Evolutionary conservation across 2,113 vertebrate genomes (phyloP).

Genomic region (Gadus chalcogrammus): DNA sequence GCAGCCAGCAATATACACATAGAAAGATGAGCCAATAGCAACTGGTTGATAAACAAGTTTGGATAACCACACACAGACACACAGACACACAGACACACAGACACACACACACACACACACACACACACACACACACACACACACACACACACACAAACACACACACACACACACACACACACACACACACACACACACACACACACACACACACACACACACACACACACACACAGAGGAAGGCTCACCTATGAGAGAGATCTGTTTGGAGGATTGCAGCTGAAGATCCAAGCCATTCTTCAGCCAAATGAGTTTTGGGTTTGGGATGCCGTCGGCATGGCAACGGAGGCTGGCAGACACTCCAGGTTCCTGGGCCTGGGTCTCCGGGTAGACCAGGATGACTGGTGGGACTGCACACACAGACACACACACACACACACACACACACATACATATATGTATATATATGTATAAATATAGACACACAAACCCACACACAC

Average conservation of each 20-base stretch:
- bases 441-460: slow-evolving; percentile 30
- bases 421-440: slow-evolving; percentile 32
- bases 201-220: neutral
- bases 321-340: slow-evolving; percentile 91
- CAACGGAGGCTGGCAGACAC: slow-evolving; percentile 87
- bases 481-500: slow-evolving; percentile 15
- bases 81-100: neutral
- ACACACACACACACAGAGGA: neutral
- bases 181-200: neutral
- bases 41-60: neutral
- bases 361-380: slow-evolving; percentile 92
- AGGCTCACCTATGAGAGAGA: slow-evolving; percentile 83
- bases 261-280: slow-evolving; percentile 85
- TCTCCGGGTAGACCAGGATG: slow-evolving; percentile 93
- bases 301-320: slow-evolving; percentile 89
- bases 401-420: slow-evolving; percentile 87
- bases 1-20: too few relatives aligned
- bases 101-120: neutral
- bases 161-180: neutral
- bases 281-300: slow-evolving; percentile 90
- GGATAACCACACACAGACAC: neutral
- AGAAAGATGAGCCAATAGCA: too few relatives aligned
- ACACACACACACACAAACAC: neutral
- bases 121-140: neutral
- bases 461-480: slow-evolving; percentile 33